Conservation (phyloP, 2,888 invertebrate species). For the Drosophila suboccidentalis region DNA sequence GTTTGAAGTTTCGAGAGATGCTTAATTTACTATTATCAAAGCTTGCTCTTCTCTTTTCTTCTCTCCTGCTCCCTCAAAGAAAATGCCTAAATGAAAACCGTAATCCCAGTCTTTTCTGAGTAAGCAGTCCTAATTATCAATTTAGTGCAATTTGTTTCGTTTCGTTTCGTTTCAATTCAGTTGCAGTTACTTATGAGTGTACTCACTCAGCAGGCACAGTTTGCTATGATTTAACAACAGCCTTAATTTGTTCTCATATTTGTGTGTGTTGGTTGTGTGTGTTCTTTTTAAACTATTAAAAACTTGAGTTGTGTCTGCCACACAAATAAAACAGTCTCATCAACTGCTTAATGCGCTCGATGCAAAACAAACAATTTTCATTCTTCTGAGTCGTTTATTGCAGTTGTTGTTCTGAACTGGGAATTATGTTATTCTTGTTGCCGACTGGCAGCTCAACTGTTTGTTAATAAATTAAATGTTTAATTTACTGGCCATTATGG, state of each 20-base stretch:
- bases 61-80: not conserved
- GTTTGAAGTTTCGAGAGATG: constrained; percentile 6
- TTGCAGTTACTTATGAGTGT: constrained; percentile 38
- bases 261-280: constrained; percentile 32
- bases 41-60: constrained; percentile 1
- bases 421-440: constrained; percentile 36
- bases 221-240: constrained; percentile 66
- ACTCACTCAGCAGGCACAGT: constrained; percentile 29
- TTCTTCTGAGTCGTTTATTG: constrained; percentile 43
- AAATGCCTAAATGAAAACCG: not conserved
- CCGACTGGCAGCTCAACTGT: constrained; percentile 61
- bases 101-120: constrained; percentile 29
- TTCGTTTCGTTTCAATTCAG: constrained; percentile 64
- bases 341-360: constrained; percentile 58
- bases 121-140: constrained; percentile 67
- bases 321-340: constrained; percentile 59
- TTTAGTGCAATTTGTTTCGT: constrained; percentile 75
- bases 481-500: constrained; percentile 76
- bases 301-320: constrained; percentile 71
- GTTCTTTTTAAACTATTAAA: constrained; percentile 75
- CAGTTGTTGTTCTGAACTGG: constrained; percentile 38
- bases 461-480: constrained; percentile 80
- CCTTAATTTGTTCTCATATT: constrained; percentile 68
- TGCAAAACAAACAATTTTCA: constrained; percentile 53
- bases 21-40: constrained; percentile 30